These are phyloP conservation scores for Aleiodes sp. DNA, from an alignment of 1,140 invertebrate genomes.

Conservation along the genomic window DNA sequence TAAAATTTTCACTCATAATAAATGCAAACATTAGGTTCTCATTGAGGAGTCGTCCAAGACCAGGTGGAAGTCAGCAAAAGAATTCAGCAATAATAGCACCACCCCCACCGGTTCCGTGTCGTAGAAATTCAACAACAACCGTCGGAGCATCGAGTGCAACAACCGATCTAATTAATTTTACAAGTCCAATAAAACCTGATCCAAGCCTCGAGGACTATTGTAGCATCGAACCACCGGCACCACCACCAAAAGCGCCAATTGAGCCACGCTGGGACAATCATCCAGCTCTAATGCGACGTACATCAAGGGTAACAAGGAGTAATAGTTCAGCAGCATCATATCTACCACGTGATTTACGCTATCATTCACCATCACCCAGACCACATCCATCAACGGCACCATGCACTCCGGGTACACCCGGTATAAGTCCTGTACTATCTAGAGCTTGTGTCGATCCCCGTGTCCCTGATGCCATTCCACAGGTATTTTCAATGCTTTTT, in stretches of 20 bases:
- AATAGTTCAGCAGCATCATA: slow-evolving; percentile 59
- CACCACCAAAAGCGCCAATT: slow-evolving; percentile 53
- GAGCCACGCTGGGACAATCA: slow-evolving; percentile 64
- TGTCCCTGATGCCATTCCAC: slow-evolving; percentile 58
- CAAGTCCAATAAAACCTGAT: slow-evolving; percentile 68
- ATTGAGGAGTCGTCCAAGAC: slow-evolving; percentile 66
- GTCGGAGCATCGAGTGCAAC: slow-evolving; percentile 60
- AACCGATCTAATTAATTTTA: slow-evolving; percentile 78
- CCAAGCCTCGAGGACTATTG: slow-evolving; percentile 55
- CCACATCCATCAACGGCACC: slow-evolving; percentile 58
- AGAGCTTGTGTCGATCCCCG: slow-evolving; percentile 56
- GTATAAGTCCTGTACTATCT: slow-evolving; percentile 59
- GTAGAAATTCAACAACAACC: slow-evolving; percentile 66
- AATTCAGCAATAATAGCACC: slow-evolving; percentile 66
- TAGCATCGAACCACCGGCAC: slow-evolving; percentile 48
- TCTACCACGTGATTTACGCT: slow-evolving; percentile 58
- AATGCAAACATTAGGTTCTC: slow-evolving; percentile 50
- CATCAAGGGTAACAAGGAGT: slow-evolving; percentile 58
- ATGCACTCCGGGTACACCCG: slow-evolving; percentile 59
- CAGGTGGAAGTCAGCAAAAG: slow-evolving; percentile 62
- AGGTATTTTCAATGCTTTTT: slow-evolving; percentile 50
- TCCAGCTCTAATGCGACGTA: slow-evolving; percentile 55
- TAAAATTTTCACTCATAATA: too few species aligned
- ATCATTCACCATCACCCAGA: slow-evolving; percentile 56
- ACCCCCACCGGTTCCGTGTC: slow-evolving; percentile 64